Percentiles rank a stretch among this genome's conserved stretches.
phyloP scores from a whole-genome alignment of 2,888 invertebrate genomes.

The Hipparchia semele region DNA sequence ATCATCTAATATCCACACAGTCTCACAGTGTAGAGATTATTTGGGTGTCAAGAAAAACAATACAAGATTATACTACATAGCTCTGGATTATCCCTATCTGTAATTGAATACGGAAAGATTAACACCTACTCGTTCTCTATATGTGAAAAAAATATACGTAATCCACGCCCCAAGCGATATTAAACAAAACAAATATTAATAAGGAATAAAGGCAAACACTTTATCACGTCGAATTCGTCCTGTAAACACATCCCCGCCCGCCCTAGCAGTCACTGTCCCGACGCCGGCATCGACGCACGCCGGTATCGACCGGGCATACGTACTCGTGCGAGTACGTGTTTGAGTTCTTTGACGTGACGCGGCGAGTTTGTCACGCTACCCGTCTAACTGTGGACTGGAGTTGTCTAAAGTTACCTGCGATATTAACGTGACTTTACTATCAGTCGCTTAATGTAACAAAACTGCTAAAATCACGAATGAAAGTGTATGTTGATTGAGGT shows the following conservation, averaged over 20 bases:
- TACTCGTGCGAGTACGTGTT: conserved; percentile 44
- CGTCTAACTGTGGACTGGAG: conserved; percentile 20
- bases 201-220: conserved; percentile 25
- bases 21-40: too few species aligned
- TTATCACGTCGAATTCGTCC: conserved; percentile 37
- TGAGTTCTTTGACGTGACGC: conserved; percentile 47
- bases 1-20: too few species aligned
- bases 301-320: conserved; percentile 59
- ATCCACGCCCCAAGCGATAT: conserved; percentile 7
- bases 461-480: neutral
- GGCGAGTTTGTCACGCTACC: conserved; percentile 36
- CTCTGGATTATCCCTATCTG: neutral
- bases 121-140: neutral
- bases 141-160: neutral
- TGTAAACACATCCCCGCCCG: conserved; percentile 55
- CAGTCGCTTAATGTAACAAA: neutral
- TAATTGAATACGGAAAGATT: neutral
- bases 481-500: neutral
- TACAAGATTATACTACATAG: neutral
- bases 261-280: conserved; percentile 60
- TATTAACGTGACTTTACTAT: conserved; percentile 8
- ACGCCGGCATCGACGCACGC: conserved; percentile 62
- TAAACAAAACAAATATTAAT: conserved; percentile 22
- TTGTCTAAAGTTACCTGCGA: conserved; percentile 1
- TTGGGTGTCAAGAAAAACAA: too few species aligned